Conservation (phyloP, 37 sponge, comb jelly and placozoan species). For the Amphimedon queenslandica region DNA sequence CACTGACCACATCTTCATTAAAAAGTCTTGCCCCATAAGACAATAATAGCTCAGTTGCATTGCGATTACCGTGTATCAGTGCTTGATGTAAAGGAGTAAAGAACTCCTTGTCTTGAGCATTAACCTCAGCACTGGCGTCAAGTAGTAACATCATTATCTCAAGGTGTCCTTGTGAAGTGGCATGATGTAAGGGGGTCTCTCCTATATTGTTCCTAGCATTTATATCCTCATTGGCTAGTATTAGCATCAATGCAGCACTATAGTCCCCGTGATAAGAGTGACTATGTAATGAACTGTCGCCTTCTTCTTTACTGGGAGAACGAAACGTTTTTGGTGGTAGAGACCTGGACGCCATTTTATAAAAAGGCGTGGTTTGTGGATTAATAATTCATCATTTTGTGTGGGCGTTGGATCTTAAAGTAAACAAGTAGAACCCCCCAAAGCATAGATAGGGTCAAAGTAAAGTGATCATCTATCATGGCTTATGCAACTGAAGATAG, state of each 20-base stretch:
- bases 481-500: too few species aligned
- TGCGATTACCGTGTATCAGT: slow-evolving; percentile 52
- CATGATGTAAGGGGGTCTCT: slow-evolving; percentile 75
- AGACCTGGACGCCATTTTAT: too few species aligned
- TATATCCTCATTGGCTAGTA: slow-evolving; percentile 29
- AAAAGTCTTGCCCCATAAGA: slow-evolving; percentile 54
- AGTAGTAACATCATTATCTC: slow-evolving; percentile 66
- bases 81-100: slow-evolving; percentile 74
- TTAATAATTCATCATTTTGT: too few species aligned
- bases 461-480: too few species aligned
- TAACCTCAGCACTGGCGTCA: slow-evolving; percentile 66
- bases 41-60: slow-evolving; percentile 59
- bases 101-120: slow-evolving; percentile 52
- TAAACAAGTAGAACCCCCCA: too few species aligned
- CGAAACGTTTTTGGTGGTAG: too few species aligned
- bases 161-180: slow-evolving; percentile 57
- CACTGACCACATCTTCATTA: slow-evolving; percentile 16
- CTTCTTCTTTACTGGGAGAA: too few species aligned
- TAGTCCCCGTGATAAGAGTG: slow-evolving; percentile 46
- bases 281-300: slow-evolving; percentile 17
- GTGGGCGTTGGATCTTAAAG: too few species aligned
- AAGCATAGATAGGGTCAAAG: too few species aligned
- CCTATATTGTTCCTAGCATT: slow-evolving; percentile 32
- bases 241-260: slow-evolving; percentile 49
- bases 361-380: too few species aligned